phyloP scores from a whole-genome alignment of 2,888 invertebrate genomes.

The Melanophora roralis region DNA sequence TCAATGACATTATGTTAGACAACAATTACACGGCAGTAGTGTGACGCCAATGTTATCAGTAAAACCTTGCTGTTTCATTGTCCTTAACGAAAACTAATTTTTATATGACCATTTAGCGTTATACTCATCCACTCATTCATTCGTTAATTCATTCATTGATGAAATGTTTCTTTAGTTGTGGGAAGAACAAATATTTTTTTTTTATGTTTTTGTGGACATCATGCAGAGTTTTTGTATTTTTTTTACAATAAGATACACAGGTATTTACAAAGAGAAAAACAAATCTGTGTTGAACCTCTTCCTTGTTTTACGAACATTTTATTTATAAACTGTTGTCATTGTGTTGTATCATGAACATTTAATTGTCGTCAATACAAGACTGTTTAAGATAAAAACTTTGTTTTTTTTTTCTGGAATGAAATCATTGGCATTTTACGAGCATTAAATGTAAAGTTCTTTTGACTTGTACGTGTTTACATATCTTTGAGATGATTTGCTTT shows the following conservation, averaged over 20 bases:
- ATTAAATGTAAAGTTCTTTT: constrained; percentile 32
- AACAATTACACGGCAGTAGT: constrained; percentile 45
- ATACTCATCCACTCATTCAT: not conserved
- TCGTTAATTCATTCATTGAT: constrained; percentile 41
- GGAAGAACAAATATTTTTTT: constrained; percentile 17
- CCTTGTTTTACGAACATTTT: not conserved
- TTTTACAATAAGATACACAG: constrained; percentile 17
- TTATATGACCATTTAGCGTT: constrained; percentile 26
- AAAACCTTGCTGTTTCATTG: not conserved
- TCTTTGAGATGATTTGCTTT: constrained; percentile 5
- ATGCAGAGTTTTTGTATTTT: constrained; percentile 49
- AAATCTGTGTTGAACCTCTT: constrained; percentile 5
- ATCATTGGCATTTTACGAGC: constrained; percentile 51
- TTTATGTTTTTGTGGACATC: constrained; percentile 53
- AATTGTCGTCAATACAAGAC: constrained; percentile 59
- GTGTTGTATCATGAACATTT: constrained; percentile 48
- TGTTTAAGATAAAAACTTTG: constrained; percentile 57
- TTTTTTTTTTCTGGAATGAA: constrained; percentile 38
- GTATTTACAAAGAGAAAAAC: not conserved
- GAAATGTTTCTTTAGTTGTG: constrained; percentile 11
- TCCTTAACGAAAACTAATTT: not conserved
- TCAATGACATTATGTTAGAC: constrained; percentile 51
- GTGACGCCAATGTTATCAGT: constrained; percentile 54
- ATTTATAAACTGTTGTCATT: constrained; percentile 34
- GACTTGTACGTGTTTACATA: not conserved